phyloP scores from a whole-genome alignment of 2,113 vertebrate genomes.

The Suricata suricatta region DNA sequence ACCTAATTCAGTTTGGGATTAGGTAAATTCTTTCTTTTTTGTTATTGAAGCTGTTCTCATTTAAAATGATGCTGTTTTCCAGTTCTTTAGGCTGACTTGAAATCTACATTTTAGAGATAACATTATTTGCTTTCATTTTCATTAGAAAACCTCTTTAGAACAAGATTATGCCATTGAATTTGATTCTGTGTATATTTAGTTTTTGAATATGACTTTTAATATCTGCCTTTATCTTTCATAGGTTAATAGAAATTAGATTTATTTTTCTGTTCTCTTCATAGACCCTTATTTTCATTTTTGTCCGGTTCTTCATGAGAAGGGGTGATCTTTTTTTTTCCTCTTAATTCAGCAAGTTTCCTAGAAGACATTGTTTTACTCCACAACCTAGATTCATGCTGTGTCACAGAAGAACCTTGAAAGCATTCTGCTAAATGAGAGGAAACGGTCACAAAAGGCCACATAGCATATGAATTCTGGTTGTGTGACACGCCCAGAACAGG shows the following conservation, averaged over 20 bases:
- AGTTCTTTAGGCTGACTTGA: background rate
- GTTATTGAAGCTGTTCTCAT: background rate
- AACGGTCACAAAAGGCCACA: background rate
- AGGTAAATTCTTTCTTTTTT: background rate
- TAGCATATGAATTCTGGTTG: background rate
- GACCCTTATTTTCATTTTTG: background rate
- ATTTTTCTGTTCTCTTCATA: background rate
- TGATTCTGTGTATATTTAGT: background rate
- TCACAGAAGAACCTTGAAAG: background rate
- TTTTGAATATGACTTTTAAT: conserved; percentile 4
- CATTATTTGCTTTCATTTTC: conserved; percentile 16
- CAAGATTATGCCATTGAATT: background rate
- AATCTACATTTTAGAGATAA: background rate
- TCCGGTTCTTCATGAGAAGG: background rate
- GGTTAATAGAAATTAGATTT: background rate
- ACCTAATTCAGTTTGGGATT: background rate
- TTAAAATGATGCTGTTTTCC: background rate
- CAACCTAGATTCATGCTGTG: background rate
- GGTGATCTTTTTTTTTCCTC: background rate
- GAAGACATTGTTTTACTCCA: background rate
- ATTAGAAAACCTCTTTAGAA: background rate
- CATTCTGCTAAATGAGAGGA: background rate
- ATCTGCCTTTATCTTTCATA: background rate
- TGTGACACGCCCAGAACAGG: background rate
- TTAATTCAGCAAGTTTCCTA: background rate